phyloP scores from a whole-genome alignment of 2,113 vertebrate genomes.

The Mixornis gularis region DNA sequence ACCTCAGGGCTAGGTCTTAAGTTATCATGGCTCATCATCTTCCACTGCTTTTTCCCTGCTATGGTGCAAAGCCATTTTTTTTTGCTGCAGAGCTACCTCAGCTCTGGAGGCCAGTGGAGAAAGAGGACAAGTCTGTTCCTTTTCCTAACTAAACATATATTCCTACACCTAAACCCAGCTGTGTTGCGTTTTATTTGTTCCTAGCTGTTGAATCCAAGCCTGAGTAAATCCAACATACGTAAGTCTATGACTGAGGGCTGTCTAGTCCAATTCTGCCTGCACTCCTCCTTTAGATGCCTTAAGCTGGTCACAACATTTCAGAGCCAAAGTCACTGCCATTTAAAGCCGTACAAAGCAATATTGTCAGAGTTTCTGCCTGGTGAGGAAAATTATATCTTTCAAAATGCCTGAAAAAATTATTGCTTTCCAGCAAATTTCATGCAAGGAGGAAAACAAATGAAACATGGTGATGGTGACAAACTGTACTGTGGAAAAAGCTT shows the following conservation, averaged over 20 bases:
- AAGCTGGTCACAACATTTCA: neutral
- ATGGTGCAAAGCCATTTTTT: neutral
- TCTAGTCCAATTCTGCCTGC: neutral
- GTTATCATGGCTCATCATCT: neutral
- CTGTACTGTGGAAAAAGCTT: neutral
- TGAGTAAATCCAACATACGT: neutral
- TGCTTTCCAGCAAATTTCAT: neutral
- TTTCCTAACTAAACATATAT: neutral
- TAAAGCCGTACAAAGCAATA: neutral
- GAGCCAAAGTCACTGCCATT: neutral
- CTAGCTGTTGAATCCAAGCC: neutral
- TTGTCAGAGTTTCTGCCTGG: neutral
- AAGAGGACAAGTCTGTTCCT: neutral
- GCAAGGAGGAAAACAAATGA: neutral
- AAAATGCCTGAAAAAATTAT: neutral
- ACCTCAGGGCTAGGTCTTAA: neutral
- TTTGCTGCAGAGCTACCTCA: neutral
- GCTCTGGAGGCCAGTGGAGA: neutral
- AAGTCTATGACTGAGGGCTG: neutral
- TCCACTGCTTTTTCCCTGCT: neutral
- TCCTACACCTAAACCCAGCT: neutral
- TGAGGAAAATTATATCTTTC: neutral
- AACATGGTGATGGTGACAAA: neutral
- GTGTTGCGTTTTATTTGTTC: neutral
- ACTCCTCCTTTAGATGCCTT: neutral